These are phyloP conservation scores for Drepanosiphum platanoidis DNA, from an alignment of 2,888 invertebrate species.

Conservation along the genomic window DNA sequence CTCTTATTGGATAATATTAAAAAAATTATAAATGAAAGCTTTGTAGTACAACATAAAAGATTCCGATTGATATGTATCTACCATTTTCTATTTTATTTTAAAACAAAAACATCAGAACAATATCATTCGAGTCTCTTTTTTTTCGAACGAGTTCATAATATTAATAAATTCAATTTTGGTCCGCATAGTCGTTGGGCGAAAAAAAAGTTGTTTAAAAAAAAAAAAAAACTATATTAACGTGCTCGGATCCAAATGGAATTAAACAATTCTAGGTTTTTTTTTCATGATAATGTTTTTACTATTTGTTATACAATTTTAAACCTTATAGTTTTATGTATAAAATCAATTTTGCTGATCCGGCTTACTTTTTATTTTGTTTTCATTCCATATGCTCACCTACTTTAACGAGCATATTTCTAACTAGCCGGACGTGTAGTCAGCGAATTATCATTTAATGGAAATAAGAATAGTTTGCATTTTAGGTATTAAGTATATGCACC, in stretches of 20 bases:
- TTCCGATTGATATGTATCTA: no score
- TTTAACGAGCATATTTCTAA: background rate
- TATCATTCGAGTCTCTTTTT: no score
- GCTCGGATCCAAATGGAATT: background rate
- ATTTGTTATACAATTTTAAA: background rate
- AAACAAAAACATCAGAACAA: no score
- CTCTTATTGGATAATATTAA: no score
- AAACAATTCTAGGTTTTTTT: background rate
- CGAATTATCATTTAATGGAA: background rate
- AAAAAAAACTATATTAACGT: no score
- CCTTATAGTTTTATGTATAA: background rate
- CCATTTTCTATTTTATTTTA: no score
- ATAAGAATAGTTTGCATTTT: conserved; percentile 16
- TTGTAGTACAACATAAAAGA: no score
- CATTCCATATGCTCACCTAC: conserved; percentile 36
- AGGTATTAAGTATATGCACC: background rate
- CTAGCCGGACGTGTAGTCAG: conserved; percentile 35
- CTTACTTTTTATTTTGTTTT: conserved; percentile 29
- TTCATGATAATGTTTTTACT: background rate
- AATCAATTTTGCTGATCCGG: conserved; percentile 18
- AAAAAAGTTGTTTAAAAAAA: no score
- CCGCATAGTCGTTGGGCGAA: no score
- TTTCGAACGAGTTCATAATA: no score
- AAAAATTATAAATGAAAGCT: no score
- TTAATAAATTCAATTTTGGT: no score